Conservation (phyloP, 2,797 vertebrate species). For the Anas capensis region DNA sequence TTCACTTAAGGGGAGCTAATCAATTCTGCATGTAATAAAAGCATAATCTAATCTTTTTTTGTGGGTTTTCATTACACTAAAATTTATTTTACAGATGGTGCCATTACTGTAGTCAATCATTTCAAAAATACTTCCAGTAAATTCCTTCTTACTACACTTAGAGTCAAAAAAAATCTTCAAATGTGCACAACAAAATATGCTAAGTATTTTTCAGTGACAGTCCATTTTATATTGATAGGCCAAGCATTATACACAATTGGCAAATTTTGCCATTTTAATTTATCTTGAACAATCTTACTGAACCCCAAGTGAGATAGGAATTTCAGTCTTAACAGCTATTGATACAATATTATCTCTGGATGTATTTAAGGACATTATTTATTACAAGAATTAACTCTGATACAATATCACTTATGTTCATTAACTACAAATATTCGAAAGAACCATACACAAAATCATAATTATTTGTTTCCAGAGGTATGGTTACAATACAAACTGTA, state of each 20-base stretch:
- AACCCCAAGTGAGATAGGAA: not conserved
- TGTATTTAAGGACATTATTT: constrained; percentile 1
- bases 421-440: constrained; percentile 20
- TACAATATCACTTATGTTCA: not conserved
- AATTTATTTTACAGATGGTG: not conserved
- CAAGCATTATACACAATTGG: not conserved
- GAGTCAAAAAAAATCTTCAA: accelerated
- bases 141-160: not conserved
- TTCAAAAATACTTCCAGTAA: not conserved
- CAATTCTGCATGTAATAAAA: not conserved
- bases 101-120: not conserved
- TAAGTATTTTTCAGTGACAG: not conserved
- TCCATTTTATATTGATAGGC: not conserved
- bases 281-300: not conserved
- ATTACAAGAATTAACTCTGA: not conserved
- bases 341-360: not conserved
- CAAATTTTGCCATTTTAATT: constrained; percentile 5
- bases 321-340: not conserved
- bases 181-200: not conserved
- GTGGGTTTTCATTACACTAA: not conserved
- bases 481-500: not conserved
- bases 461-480: constrained; percentile 24
- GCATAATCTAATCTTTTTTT: not conserved
- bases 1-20: not conserved
- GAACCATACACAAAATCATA: not conserved